phyloP scores from a whole-genome alignment of 2,113 vertebrate species.

The Oryzias curvinotus region DNA sequence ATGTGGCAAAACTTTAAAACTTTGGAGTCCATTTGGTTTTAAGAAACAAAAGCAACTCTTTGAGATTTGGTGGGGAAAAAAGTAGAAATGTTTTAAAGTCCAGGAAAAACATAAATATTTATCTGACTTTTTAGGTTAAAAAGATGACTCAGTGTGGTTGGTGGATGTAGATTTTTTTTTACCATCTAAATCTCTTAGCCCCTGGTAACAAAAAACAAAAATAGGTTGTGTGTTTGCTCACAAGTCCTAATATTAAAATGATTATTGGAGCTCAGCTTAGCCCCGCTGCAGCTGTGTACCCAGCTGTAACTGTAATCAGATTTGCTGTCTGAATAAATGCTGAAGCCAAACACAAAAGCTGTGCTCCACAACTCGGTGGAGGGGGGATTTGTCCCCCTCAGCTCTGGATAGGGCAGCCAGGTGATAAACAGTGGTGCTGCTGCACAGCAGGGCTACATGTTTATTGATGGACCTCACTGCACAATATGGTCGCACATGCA shows the following conservation, averaged over 20 bases:
- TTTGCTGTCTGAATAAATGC: slow-evolving; percentile 27
- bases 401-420: slow-evolving; percentile 30
- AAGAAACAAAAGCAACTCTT: too few species aligned
- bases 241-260: slow-evolving; percentile 30
- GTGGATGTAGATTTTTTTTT: background rate
- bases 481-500: slow-evolving; percentile 36
- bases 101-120: too few species aligned
- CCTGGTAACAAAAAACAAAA: slow-evolving; percentile 21
- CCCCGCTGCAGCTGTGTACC: slow-evolving; percentile 47
- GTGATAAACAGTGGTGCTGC: slow-evolving; percentile 42
- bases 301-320: slow-evolving; percentile 36
- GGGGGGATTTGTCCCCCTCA: slow-evolving; percentile 20
- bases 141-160: background rate
- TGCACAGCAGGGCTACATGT: slow-evolving; percentile 37
- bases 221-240: slow-evolving; percentile 38
- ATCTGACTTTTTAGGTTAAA: too few species aligned
- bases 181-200: background rate
- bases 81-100: too few species aligned
- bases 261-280: slow-evolving; percentile 15
- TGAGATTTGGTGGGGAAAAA: too few species aligned
- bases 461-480: slow-evolving; percentile 45
- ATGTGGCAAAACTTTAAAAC: too few species aligned
- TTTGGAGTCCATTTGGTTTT: too few species aligned
- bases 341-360: slow-evolving; percentile 30
- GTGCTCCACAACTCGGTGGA: background rate